phyloP scores from a whole-genome alignment of 2,797 vertebrate genomes.

The Geotrypetes seraphini region DNA sequence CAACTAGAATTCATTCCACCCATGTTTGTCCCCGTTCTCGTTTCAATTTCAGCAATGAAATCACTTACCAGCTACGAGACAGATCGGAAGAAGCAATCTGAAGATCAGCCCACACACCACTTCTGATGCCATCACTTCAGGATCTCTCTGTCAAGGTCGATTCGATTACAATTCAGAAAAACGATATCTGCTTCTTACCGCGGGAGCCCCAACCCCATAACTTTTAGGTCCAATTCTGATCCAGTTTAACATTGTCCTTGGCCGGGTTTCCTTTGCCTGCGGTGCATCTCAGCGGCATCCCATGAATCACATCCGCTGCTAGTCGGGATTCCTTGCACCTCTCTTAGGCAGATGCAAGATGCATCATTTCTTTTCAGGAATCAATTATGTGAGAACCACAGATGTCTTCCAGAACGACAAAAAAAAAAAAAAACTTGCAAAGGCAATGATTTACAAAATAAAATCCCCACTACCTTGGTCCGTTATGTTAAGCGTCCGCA shows the following conservation, averaged over 20 bases:
- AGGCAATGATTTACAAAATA: too few species aligned
- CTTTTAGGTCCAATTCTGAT: slow-evolving; percentile 38
- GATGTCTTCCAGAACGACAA: too few species aligned
- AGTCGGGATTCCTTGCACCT: not conserved
- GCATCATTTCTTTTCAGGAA: not conserved
- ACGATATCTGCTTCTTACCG: not conserved
- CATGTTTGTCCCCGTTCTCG: too few species aligned
- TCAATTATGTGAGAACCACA: too few species aligned
- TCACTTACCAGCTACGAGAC: slow-evolving; percentile 80
- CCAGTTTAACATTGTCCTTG: slow-evolving; percentile 38
- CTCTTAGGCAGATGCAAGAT: not conserved
- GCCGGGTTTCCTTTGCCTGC: slow-evolving; percentile 7
- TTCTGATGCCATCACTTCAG: slow-evolving; percentile 79
- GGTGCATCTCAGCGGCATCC: slow-evolving; percentile 2
- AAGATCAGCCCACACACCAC: slow-evolving; percentile 89
- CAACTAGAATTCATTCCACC: too few species aligned
- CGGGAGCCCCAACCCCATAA: slow-evolving; percentile 19
- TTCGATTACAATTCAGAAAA: slow-evolving; percentile 7
- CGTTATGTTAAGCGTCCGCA: too few species aligned
- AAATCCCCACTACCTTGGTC: too few species aligned
- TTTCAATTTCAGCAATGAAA: too few species aligned
- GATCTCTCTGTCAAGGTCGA: slow-evolving; percentile 3
- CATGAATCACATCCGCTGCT: not conserved
- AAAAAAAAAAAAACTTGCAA: too few species aligned
- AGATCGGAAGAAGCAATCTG: slow-evolving; percentile 83